Conservation (phyloP, 1,140 invertebrate genomes). For the Archegozetes longisetosus region DNA sequence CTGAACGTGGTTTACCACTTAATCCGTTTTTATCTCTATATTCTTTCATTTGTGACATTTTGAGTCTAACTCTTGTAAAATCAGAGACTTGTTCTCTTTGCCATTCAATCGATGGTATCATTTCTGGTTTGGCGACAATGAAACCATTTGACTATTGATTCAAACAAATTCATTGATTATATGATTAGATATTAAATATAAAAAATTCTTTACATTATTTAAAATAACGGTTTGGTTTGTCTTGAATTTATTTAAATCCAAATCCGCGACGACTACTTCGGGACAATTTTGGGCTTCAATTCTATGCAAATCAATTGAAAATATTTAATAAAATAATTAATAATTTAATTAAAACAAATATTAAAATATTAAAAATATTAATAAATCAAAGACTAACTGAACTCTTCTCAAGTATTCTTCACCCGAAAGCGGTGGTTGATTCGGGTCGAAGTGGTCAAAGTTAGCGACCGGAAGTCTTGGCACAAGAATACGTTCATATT, state of each 20-base stretch:
- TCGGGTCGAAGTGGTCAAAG: slow-evolving; percentile 12
- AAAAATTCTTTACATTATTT: too few species aligned
- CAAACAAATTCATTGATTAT: neutral
- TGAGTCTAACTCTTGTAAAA: neutral
- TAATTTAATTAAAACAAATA: neutral
- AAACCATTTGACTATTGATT: neutral
- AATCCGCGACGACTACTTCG: neutral
- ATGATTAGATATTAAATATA: neutral
- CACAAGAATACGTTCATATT: neutral
- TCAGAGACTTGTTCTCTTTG: neutral
- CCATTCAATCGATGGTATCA: neutral
- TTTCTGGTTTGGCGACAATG: neutral
- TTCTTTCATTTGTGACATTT: neutral
- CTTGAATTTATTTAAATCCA: neutral
- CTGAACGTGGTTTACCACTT: neutral
- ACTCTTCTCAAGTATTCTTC: slow-evolving; percentile 14
- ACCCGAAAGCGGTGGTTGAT: slow-evolving; percentile 5
- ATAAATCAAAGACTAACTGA: neutral
- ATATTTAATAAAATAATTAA: too few species aligned
- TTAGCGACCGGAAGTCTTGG: slow-evolving; percentile 4
- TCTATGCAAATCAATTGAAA: neutral
- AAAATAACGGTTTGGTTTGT: neutral
- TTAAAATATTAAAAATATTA: neutral
- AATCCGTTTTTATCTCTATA: neutral
- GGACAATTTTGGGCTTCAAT: slow-evolving; percentile 4